These are phyloP conservation scores for Zootermopsis nevadensis DNA, from an alignment of 2,888 invertebrate genomes.

Conservation along the genomic window DNA sequence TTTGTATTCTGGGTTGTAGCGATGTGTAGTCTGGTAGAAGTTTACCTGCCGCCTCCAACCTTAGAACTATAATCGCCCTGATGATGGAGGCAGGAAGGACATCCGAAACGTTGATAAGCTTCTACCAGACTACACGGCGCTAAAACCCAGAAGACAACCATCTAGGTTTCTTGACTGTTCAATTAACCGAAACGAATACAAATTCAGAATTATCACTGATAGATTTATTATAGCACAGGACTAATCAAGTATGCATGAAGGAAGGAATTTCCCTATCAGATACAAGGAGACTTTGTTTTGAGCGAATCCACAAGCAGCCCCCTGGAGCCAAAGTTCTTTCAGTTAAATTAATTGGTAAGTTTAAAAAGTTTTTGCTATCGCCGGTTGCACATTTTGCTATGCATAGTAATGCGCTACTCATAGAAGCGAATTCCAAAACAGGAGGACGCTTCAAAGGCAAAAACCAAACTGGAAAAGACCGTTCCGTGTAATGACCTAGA, in stretches of 20 bases:
- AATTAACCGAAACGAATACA: too few relatives aligned
- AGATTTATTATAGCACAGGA: background rate
- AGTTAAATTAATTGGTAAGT: conserved; percentile 19
- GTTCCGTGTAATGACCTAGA: background rate
- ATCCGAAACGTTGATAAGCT: too few relatives aligned
- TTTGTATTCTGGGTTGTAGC: too few relatives aligned
- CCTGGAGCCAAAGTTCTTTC: background rate
- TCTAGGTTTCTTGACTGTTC: too few relatives aligned
- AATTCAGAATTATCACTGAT: background rate
- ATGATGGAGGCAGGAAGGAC: too few relatives aligned
- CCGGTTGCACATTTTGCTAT: background rate
- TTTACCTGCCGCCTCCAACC: too few relatives aligned
- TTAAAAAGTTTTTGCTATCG: background rate
- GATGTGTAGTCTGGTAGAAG: too few relatives aligned
- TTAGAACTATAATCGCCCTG: too few relatives aligned
- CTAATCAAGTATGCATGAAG: background rate
- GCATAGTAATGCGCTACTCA: conserved; percentile 4
- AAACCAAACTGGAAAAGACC: background rate
- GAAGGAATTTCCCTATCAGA: background rate
- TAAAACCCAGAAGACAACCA: too few relatives aligned
- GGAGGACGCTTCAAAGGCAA: background rate
- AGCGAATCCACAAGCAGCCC: background rate
- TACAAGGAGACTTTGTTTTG: background rate
- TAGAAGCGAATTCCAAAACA: background rate
- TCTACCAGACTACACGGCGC: too few relatives aligned